Percentiles rank a stretch among this genome's conserved stretches.
phyloP scores from a whole-genome alignment of 2,888 invertebrate genomes.

The Craniophora ligustri region DNA sequence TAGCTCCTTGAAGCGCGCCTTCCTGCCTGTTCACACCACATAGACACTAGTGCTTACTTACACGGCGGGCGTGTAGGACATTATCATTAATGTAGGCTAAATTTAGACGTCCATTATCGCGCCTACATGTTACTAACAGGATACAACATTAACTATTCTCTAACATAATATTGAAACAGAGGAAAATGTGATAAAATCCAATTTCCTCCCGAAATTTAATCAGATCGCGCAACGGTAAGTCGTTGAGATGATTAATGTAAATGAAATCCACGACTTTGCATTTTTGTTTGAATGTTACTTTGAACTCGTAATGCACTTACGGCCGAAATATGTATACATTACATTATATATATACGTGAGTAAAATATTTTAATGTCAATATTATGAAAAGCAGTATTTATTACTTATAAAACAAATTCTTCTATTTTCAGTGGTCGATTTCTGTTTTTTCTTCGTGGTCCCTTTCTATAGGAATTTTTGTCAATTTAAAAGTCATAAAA shows the following conservation, averaged over 20 bases:
- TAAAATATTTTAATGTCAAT: too few relatives aligned
- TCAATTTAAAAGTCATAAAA: constrained; percentile 48
- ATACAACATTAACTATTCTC: background rate
- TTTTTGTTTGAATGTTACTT: background rate
- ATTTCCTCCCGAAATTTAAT: constrained; percentile 1
- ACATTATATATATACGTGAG: background rate
- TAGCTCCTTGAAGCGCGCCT: constrained; percentile 22
- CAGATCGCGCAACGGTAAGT: background rate
- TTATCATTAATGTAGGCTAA: constrained; percentile 21
- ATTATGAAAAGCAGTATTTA: too few relatives aligned
- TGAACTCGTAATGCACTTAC: background rate
- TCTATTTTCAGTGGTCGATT: constrained; percentile 31
- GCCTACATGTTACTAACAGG: background rate
- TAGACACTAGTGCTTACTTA: constrained; percentile 32
- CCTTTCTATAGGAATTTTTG: constrained; percentile 40
- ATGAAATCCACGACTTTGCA: background rate
- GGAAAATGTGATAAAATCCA: background rate
- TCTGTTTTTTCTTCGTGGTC: constrained; percentile 22
- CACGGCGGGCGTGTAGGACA: constrained; percentile 8
- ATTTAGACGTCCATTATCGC: constrained; percentile 10
- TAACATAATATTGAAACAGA: background rate
- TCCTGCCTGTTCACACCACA: constrained; percentile 31
- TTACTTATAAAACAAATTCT: too few relatives aligned
- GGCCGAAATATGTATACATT: background rate
- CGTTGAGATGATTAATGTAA: constrained; percentile 14